Conservation (phyloP, 2,113 vertebrate species). For the Salvator merianae region DNA sequence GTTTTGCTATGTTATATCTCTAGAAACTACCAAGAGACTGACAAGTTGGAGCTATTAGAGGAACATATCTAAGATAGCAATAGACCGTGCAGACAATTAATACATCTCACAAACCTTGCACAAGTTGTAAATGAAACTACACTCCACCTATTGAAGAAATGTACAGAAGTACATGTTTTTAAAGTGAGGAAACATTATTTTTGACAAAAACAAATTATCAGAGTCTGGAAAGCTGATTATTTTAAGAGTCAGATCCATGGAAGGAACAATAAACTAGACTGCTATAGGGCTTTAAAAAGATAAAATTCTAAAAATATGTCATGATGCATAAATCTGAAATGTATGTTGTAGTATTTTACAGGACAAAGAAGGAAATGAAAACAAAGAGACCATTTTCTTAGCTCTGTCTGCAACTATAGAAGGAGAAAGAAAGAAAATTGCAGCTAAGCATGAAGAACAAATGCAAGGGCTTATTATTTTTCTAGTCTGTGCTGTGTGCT, state of each 20-base stretch:
- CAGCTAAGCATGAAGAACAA: background rate
- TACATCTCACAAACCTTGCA: background rate
- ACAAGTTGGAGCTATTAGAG: background rate
- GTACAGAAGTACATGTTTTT: conserved; percentile 29
- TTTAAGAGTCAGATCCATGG: conserved; percentile 32
- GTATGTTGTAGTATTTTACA: background rate
- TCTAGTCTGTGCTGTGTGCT: background rate
- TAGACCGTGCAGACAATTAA: background rate
- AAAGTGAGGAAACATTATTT: conserved; percentile 23
- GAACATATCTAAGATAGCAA: background rate
- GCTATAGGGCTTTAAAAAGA: background rate
- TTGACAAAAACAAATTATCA: conserved; percentile 16
- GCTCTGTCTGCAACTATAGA: background rate
- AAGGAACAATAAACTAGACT: conserved; percentile 9
- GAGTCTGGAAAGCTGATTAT: conserved; percentile 8
- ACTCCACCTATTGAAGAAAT: background rate
- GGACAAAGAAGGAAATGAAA: conserved; percentile 22
- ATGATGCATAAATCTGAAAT: background rate
- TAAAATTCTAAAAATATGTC: conserved; percentile 10
- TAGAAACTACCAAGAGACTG: background rate
- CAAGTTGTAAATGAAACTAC: background rate
- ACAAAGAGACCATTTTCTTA: background rate
- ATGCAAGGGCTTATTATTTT: background rate
- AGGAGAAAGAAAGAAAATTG: background rate
- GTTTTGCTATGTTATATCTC: background rate